Evolutionary conservation across 2,888 invertebrate genomes (phyloP).

Genomic region (Pheosia gnoma): DNA sequence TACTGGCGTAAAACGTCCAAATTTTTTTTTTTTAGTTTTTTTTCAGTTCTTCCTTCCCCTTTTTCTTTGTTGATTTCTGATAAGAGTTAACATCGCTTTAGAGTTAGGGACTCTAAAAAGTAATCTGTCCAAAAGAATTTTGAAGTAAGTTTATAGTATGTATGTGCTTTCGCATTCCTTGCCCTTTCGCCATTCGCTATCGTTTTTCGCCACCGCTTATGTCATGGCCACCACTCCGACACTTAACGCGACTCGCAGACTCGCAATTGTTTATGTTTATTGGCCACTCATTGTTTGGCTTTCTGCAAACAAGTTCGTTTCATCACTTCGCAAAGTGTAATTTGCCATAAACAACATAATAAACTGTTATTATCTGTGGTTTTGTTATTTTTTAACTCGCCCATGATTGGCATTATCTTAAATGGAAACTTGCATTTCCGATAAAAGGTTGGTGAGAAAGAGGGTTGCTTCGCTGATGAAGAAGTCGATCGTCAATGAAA

Average conservation of each 20-base stretch:
- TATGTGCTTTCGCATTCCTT: too few relatives aligned
- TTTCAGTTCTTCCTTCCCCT: too few relatives aligned
- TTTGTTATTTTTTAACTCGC: conserved; percentile 31
- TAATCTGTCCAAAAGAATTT: too few relatives aligned
- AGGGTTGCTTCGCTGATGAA: background rate
- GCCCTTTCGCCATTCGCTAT: too few relatives aligned
- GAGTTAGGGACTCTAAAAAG: too few relatives aligned
- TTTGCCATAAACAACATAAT: conserved; percentile 55
- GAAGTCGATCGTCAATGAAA: background rate
- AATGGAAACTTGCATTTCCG: conserved; percentile 18
- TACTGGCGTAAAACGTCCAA: too few relatives aligned
- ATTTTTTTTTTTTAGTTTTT: too few relatives aligned
- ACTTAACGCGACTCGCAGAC: conserved; percentile 59
- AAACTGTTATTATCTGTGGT: conserved; percentile 43
- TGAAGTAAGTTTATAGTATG: too few relatives aligned
- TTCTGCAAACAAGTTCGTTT: conserved; percentile 65
- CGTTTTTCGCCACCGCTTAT: conserved; percentile 9
- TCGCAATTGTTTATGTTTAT: conserved; percentile 76
- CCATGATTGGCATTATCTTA: conserved; percentile 15
- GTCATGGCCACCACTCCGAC: conserved; percentile 32
- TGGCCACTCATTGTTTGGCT: conserved; percentile 69
- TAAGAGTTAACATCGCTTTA: too few relatives aligned
- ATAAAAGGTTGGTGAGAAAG: background rate
- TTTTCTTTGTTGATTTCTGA: too few relatives aligned
- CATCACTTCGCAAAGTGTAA: conserved; percentile 54